A percentile compares a stretch with the other conserved stretches of the same genome.
phyloP scores from a whole-genome alignment of 1,140 invertebrate genomes.

The Chlorops oryzae region DNA sequence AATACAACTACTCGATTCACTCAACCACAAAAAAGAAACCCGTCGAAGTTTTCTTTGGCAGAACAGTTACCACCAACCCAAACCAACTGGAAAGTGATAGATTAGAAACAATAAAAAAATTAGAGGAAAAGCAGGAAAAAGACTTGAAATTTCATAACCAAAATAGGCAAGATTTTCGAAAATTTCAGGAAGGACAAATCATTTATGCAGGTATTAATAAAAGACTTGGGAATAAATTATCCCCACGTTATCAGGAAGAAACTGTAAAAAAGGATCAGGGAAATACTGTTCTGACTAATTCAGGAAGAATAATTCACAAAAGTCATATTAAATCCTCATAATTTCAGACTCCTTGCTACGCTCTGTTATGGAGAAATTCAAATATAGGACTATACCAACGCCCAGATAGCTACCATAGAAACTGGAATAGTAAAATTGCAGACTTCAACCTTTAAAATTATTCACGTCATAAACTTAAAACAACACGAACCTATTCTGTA shows the following conservation, averaged over 20 bases:
- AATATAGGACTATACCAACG: conserved; percentile 9
- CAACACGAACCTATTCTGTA: neutral
- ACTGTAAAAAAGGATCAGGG: conserved; percentile 7
- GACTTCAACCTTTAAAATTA: conserved; percentile 4
- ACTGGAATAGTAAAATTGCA: conserved; percentile 7
- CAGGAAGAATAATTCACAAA: conserved; percentile 6
- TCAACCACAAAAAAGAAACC: conserved; percentile 9
- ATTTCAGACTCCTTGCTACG: neutral
- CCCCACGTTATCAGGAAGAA: conserved; percentile 8
- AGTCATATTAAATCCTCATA: conserved; percentile 5
- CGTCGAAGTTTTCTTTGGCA: conserved; percentile 9
- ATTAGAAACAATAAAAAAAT: conserved; percentile 4
- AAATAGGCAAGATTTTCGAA: neutral
- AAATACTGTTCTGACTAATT: neutral
- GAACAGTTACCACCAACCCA: neutral
- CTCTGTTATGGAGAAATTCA: neutral
- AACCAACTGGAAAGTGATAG: conserved; percentile 4
- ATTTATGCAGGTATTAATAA: conserved; percentile 10
- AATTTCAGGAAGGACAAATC: neutral
- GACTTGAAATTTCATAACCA: neutral
- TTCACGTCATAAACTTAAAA: conserved; percentile 1
- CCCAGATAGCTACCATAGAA: neutral
- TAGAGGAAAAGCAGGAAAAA: conserved; percentile 6
- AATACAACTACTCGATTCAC: conserved; percentile 13
- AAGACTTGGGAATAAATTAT: conserved; percentile 7